Conservation (phyloP, 2,113 vertebrate genomes). For the Sapajus apella region DNA sequence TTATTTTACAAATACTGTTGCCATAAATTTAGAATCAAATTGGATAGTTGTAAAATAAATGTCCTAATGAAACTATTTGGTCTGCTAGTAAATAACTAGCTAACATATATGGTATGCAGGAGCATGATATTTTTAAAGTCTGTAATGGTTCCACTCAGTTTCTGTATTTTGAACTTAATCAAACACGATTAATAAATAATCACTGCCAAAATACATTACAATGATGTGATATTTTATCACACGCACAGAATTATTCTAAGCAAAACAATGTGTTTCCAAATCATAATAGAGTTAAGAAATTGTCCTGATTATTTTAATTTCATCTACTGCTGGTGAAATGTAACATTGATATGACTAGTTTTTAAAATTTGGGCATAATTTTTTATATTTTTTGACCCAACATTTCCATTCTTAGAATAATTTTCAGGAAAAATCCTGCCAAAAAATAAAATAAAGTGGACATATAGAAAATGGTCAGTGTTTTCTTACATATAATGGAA, state of each 20-base stretch:
- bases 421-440: neutral
- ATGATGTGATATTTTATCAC: neutral
- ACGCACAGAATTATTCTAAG: neutral
- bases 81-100: neutral
- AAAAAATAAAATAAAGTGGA: neutral
- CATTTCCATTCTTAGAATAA: neutral
- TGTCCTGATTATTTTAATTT: neutral
- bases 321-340: neutral
- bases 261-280: neutral
- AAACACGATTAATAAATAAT: neutral
- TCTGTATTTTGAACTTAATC: neutral
- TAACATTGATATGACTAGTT: neutral
- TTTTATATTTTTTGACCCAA: neutral
- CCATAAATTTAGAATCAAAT: neutral
- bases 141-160: neutral
- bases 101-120: neutral
- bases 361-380: neutral
- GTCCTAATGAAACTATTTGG: neutral
- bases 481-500: neutral
- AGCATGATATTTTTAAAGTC: neutral
- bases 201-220: neutral
- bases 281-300: neutral
- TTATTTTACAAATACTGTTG: neutral
- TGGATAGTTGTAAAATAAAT: neutral
- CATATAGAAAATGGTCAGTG: neutral